These are phyloP conservation scores for Lordiphosa mommai DNA, from an alignment of 1,140 invertebrate genomes.

Conservation along the genomic window DNA sequence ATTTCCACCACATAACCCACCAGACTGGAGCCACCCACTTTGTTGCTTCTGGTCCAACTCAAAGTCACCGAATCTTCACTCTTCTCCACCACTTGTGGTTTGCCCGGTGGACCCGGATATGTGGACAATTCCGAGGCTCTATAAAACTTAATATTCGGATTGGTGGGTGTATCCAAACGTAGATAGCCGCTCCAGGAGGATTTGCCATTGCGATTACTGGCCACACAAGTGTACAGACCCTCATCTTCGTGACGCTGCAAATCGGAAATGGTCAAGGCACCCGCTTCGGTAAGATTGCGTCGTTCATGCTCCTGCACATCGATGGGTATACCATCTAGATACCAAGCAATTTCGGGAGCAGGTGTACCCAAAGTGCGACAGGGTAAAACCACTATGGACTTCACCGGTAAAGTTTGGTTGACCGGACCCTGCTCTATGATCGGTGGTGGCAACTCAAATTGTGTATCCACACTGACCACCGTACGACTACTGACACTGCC, in stretches of 20 bases:
- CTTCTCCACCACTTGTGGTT: slow-evolving; percentile 87
- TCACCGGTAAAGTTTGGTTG: slow-evolving; percentile 92
- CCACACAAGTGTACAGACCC: slow-evolving; percentile 91
- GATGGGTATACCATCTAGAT: slow-evolving; percentile 87
- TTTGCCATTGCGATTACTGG: slow-evolving; percentile 90
- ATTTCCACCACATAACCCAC: slow-evolving; percentile 90
- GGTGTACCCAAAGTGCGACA: slow-evolving; percentile 89
- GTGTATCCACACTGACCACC: slow-evolving; percentile 87
- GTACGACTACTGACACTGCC: slow-evolving; percentile 89
- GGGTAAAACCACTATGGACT: slow-evolving; percentile 87
- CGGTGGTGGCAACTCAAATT: slow-evolving; percentile 90
- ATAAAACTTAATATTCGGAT: slow-evolving; percentile 91
- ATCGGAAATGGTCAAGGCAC: slow-evolving; percentile 88
- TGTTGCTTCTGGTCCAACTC: slow-evolving; percentile 88
- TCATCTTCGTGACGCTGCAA: slow-evolving; percentile 86
- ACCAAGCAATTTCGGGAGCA: slow-evolving; percentile 90
- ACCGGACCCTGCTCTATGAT: slow-evolving; percentile 92
- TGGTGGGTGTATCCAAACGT: slow-evolving; percentile 88
- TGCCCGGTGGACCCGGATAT: slow-evolving; percentile 88
- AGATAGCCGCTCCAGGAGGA: slow-evolving; percentile 92
- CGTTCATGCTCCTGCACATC: slow-evolving; percentile 82
- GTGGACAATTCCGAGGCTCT: slow-evolving; percentile 87
- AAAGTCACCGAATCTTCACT: slow-evolving; percentile 89
- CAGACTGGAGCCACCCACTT: slow-evolving; percentile 89
- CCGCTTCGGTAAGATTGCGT: slow-evolving; percentile 85